Evolutionary conservation across 2,797 vertebrate genomes (phyloP).

Genomic region (Nannoperca obscura): DNA sequence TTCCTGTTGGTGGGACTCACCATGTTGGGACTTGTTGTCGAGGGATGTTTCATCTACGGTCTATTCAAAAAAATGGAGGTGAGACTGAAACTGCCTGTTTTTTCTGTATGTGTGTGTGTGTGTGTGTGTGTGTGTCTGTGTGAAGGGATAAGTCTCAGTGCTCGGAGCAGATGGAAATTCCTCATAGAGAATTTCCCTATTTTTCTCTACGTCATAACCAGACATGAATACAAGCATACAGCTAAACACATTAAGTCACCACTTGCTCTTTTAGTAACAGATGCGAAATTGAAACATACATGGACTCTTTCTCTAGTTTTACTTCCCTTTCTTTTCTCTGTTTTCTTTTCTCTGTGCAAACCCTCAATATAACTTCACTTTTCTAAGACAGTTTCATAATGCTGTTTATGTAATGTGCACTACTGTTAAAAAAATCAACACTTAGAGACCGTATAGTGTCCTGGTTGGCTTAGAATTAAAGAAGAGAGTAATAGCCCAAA

Average conservation of each 20-base stretch:
- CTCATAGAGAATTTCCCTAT: conserved; percentile 54
- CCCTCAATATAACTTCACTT: conserved; percentile 44
- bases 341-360: conserved; percentile 28
- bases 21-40: conserved; percentile 67
- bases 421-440: background rate
- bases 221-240: background rate
- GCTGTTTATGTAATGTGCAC: background rate
- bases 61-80: conserved; percentile 72
- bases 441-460: background rate
- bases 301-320: conserved; percentile 34
- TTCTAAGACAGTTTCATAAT: conserved; percentile 35
- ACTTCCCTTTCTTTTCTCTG: conserved; percentile 60
- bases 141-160: background rate
- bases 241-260: background rate
- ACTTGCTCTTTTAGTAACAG: conserved; percentile 18
- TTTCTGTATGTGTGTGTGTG: background rate
- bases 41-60: conserved; percentile 75
- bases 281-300: conserved; percentile 3
- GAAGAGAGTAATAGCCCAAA: background rate
- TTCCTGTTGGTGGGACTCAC: conserved; percentile 61
- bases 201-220: conserved; percentile 48
- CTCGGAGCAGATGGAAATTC: conserved; percentile 50
- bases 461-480: background rate
- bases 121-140: background rate
- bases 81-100: conserved; percentile 32